Conservation (phyloP, 2,888 invertebrate genomes). For the Tinea trinotella region DNA sequence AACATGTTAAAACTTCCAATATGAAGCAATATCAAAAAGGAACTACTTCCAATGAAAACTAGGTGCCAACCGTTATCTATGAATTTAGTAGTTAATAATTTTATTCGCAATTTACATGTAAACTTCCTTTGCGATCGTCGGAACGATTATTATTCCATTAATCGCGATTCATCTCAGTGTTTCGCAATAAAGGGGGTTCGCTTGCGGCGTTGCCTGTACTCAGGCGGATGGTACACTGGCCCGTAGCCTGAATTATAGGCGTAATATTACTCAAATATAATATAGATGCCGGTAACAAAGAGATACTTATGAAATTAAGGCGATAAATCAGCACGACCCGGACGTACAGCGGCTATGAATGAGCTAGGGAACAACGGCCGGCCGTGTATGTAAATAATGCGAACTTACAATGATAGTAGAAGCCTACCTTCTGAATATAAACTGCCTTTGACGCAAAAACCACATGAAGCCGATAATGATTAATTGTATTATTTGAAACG, state of each 20-base stretch:
- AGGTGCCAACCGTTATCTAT: conserved; percentile 8
- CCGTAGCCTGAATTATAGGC: conserved; percentile 40
- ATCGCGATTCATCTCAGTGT: conserved; percentile 20
- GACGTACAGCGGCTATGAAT: conserved; percentile 34
- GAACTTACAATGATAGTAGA: neutral
- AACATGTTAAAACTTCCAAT: too few relatives aligned
- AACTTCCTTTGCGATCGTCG: conserved; percentile 17
- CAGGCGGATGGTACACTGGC: conserved; percentile 2
- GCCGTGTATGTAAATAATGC: conserved; percentile 61
- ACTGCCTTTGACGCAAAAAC: neutral
- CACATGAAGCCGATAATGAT: neutral
- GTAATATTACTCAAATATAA: conserved; percentile 53
- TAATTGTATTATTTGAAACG: neutral
- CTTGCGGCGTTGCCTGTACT: neutral
- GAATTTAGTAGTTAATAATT: neutral
- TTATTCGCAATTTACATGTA: conserved; percentile 9
- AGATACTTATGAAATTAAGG: conserved; percentile 71
- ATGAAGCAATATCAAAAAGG: too few relatives aligned
- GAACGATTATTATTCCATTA: conserved; percentile 20
- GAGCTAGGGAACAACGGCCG: conserved; percentile 46
- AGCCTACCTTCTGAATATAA: conserved; percentile 3
- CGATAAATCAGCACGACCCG: conserved; percentile 59
- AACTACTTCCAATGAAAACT: too few relatives aligned
- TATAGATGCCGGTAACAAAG: conserved; percentile 55
- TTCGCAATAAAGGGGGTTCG: conserved; percentile 22